Conservation (phyloP, 2,888 invertebrate species). For the Metalampra italica region DNA sequence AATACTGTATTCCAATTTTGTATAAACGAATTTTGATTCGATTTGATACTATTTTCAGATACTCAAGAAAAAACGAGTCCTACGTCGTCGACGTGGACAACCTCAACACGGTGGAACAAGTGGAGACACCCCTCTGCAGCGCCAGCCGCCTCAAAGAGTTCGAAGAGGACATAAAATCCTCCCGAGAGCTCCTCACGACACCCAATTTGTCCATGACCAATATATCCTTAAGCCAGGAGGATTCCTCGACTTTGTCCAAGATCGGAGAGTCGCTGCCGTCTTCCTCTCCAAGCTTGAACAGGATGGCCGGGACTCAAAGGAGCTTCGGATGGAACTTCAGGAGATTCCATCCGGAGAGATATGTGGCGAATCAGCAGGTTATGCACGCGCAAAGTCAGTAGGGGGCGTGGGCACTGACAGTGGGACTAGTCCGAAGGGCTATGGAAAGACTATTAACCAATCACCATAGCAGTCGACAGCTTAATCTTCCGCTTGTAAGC, state of each 20-base stretch:
- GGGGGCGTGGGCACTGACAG: too few species aligned
- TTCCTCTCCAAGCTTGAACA: slow-evolving; percentile 45
- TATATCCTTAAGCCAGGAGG: slow-evolving; percentile 40
- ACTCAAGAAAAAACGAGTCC: slow-evolving; percentile 75
- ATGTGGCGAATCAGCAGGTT: slow-evolving; percentile 13
- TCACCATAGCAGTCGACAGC: too few species aligned
- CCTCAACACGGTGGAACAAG: slow-evolving; percentile 81
- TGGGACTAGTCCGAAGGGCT: too few species aligned
- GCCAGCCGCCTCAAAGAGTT: slow-evolving; percentile 81
- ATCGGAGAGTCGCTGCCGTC: slow-evolving; percentile 42
- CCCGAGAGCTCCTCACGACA: slow-evolving; percentile 39
- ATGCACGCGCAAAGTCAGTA: not conserved
- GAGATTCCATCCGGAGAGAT: slow-evolving; percentile 45
- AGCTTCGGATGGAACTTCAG: slow-evolving; percentile 63
- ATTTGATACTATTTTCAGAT: slow-evolving; percentile 49
- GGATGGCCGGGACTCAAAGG: slow-evolving; percentile 45
- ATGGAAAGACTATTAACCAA: too few species aligned
- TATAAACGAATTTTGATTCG: too few species aligned
- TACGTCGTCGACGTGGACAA: slow-evolving; percentile 81
- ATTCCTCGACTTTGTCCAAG: slow-evolving; percentile 29
- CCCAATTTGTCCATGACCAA: slow-evolving; percentile 44
- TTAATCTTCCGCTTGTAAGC: too few species aligned
- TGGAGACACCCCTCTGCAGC: slow-evolving; percentile 87
- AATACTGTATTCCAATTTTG: too few species aligned
- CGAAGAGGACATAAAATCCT: slow-evolving; percentile 53